These are phyloP conservation scores for Rhombomys opimus DNA, from an alignment of 2,113 vertebrate species.

Conservation along the genomic window DNA sequence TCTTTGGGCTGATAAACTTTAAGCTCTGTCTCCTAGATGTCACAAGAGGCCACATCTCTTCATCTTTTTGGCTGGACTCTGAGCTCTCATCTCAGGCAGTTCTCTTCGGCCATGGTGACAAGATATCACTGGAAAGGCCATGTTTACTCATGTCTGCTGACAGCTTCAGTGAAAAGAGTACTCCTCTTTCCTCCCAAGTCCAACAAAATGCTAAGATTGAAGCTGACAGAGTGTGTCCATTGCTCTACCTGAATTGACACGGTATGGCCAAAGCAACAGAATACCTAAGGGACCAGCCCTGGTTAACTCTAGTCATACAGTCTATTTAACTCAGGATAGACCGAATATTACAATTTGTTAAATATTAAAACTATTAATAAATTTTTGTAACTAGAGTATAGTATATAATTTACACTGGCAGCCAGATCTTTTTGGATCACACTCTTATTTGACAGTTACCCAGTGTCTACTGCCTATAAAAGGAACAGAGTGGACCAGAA, in stretches of 20 bases:
- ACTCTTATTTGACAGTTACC: neutral
- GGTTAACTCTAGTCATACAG: neutral
- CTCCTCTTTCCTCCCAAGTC: neutral
- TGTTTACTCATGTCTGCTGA: neutral
- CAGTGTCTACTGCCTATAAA: neutral
- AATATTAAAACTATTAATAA: constrained; percentile 1
- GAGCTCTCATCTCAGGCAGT: neutral
- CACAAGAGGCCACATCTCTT: neutral
- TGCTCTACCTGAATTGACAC: neutral
- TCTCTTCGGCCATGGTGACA: neutral
- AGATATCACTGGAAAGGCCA: neutral
- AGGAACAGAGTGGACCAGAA: neutral
- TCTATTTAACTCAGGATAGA: neutral
- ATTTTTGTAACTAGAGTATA: neutral
- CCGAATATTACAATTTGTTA: neutral
- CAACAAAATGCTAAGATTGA: neutral
- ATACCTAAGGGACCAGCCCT: neutral
- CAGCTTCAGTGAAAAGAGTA: neutral
- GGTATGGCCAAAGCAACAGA: neutral
- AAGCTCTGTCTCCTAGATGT: neutral
- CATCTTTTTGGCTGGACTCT: neutral
- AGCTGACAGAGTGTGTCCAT: neutral
- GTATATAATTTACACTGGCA: neutral
- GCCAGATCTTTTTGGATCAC: neutral
- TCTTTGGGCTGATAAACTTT: neutral